phyloP scores from a whole-genome alignment of 2,888 invertebrate species.

The Drosophila mimica region DNA sequence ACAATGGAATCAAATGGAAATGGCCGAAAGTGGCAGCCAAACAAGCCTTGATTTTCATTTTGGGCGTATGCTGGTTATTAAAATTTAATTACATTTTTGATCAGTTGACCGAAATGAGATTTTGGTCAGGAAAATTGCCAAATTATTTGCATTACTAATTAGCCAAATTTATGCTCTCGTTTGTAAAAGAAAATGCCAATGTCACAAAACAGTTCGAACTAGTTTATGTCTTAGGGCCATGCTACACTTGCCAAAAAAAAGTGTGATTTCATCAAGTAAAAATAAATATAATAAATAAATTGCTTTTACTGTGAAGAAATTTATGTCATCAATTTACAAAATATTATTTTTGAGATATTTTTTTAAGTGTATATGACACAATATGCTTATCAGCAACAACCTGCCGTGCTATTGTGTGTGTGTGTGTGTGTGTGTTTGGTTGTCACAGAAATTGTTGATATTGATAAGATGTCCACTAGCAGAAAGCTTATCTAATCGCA shows the following conservation, averaged over 20 bases:
- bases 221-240: neutral
- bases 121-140: constrained; percentile 21
- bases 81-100: constrained; percentile 49
- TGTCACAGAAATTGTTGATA: constrained; percentile 41
- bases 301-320: neutral
- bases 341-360: neutral
- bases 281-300: neutral
- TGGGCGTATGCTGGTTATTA: constrained; percentile 28
- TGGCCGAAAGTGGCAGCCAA: constrained; percentile 15
- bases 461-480: constrained; percentile 53
- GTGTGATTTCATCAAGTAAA: neutral
- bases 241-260: neutral
- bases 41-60: constrained; percentile 4
- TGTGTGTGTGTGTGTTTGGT: constrained; percentile 14
- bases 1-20: constrained; percentile 20
- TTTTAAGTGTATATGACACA: constrained; percentile 27
- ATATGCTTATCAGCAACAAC: constrained; percentile 43
- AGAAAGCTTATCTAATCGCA: constrained; percentile 69
- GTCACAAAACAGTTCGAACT: constrained; percentile 10
- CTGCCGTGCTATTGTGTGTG: constrained; percentile 21
- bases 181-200: neutral
- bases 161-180: constrained; percentile 2
- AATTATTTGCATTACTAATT: constrained; percentile 41
- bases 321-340: neutral
- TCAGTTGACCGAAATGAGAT: constrained; percentile 3